Conservation (phyloP, 2,797 vertebrate genomes). For the Jordanella pulchra region DNA sequence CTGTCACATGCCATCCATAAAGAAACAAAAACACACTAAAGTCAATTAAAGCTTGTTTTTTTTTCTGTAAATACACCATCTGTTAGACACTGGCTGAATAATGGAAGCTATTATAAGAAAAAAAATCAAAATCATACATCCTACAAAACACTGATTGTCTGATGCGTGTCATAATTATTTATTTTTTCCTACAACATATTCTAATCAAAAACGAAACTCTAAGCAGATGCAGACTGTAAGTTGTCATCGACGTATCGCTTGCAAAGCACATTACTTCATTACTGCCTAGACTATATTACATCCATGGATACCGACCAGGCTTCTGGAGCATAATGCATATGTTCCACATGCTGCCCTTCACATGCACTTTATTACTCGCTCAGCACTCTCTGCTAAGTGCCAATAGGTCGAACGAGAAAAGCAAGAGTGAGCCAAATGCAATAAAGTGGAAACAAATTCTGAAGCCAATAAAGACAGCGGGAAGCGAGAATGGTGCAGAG, state of each 20-base stretch:
- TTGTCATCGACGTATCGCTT: conserved; percentile 16
- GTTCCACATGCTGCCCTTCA: conserved; percentile 23
- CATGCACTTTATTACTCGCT: conserved; percentile 43
- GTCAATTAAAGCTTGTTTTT: too few relatives aligned
- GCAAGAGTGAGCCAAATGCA: conserved; percentile 30
- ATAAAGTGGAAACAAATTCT: conserved; percentile 38
- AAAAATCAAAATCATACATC: not conserved
- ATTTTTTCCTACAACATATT: not conserved
- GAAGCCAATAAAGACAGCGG: conserved; percentile 24
- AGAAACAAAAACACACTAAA: too few relatives aligned
- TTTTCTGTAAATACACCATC: too few relatives aligned
- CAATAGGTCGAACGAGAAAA: conserved; percentile 30
- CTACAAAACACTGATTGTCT: not conserved
- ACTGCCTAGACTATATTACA: conserved; percentile 1
- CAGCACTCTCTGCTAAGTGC: conserved; percentile 34
- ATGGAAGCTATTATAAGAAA: not conserved
- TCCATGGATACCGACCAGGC: not conserved
- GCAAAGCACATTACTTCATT: not conserved
- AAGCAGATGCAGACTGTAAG: not conserved
- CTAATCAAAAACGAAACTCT: not conserved
- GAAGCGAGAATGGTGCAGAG: not conserved
- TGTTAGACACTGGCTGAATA: not conserved
- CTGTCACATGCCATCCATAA: too few relatives aligned
- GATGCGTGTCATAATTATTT: not conserved
- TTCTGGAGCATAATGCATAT: conserved; percentile 31